Evolutionary conservation across 2,888 invertebrate genomes (phyloP), one percentile per base, ranked within the genome.

Genomic region (Gnatocerus cornutus): DNA sequence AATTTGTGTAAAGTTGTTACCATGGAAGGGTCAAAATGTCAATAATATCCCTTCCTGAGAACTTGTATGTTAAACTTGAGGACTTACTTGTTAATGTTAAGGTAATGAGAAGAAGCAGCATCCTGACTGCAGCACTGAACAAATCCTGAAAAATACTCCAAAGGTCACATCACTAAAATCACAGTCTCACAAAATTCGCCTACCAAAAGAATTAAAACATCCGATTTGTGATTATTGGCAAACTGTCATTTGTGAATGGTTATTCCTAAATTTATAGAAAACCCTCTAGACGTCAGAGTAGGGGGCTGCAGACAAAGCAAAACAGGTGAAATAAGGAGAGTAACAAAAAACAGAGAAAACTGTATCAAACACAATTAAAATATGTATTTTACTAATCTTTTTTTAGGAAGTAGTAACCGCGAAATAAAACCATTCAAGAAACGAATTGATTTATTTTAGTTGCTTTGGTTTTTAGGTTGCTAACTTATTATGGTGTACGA

Each of bases 401-500:
- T 77, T 78, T 79, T 77, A 75, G 77, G 78, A 78, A 76, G 77
- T 74, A 72, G 61, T 53, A 72, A 76, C 77, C 73, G 75, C 77
- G 73, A 77, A 80, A 75, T 79, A 72, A 72, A 79, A 77, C 79
- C 74, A 74, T 77, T 77, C 74, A 78, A 72, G 78, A 73, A 76
- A 78, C 79, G 77, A 80, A 80, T 80, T 77, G 78, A 80, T 79
- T 80, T 73, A 75, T 75, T 75, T 73, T 73, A 72, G 74, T 76
- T 74, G 74, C 73, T 77, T 76, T 75, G 63, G 59, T 71, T 68
- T 73, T 72, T 70, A 67, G 64, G 43, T 67, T 72, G 58, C 70
- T 64, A 71, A 14, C 41, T 61, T 63, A 68, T 45, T 68, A 41
- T 37, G 52, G 33, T 64, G 52, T 45, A 66, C 74, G 74, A 73